A percentile compares a stretch with the other conserved stretches of the same genome.
Evolutionary conservation across 2,888 invertebrate genomes (phyloP).

Genomic region (Drosophila dives): DNA sequence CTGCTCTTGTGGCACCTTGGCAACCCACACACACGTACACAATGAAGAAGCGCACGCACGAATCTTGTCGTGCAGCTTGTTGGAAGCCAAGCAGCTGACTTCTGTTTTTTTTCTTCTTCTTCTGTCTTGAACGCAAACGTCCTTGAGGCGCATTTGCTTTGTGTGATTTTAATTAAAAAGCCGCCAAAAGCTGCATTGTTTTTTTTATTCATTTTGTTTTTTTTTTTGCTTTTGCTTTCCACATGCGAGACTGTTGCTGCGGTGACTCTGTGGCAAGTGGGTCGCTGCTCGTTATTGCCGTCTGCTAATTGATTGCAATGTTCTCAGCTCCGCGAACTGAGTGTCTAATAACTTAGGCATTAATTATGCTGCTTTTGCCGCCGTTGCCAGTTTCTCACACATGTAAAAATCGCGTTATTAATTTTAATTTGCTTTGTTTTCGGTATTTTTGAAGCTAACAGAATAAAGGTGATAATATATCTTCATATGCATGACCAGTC

Average conservation of each 20-base stretch:
- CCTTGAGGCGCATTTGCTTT: constrained; percentile 62
- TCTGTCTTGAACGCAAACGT: constrained; percentile 68
- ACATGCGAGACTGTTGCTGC: constrained; percentile 27
- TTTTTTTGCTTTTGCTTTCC: constrained; percentile 14
- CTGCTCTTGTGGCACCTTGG: constrained; percentile 45
- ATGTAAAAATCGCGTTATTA: constrained; percentile 58
- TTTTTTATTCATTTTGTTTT: constrained; percentile 9
- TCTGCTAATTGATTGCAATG: constrained; percentile 74
- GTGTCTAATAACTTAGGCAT: constrained; percentile 74
- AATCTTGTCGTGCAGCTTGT: constrained; percentile 43
- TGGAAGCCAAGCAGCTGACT: constrained; percentile 30
- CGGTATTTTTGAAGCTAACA: constrained; percentile 53
- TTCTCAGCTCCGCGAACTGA: constrained; percentile 55
- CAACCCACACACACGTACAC: constrained; percentile 54
- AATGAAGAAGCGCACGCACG: constrained; percentile 51
- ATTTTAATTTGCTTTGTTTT: constrained; percentile 22
- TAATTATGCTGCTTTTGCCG: constrained; percentile 62
- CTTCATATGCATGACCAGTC: constrained; percentile 40
- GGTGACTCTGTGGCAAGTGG: constrained; percentile 44
- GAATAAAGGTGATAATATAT: constrained; percentile 75
- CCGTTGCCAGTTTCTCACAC: constrained; percentile 46
- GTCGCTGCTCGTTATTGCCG: constrained; percentile 40
- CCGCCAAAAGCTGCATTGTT: constrained; percentile 45
- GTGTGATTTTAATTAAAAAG: constrained; percentile 76
- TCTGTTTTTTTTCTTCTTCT: constrained; percentile 7